Percentiles rank a stretch among this genome's conserved stretches.
phyloP scores from a whole-genome alignment of 1,140 invertebrate genomes.

The Aphelenchoides fujianensis region DNA sequence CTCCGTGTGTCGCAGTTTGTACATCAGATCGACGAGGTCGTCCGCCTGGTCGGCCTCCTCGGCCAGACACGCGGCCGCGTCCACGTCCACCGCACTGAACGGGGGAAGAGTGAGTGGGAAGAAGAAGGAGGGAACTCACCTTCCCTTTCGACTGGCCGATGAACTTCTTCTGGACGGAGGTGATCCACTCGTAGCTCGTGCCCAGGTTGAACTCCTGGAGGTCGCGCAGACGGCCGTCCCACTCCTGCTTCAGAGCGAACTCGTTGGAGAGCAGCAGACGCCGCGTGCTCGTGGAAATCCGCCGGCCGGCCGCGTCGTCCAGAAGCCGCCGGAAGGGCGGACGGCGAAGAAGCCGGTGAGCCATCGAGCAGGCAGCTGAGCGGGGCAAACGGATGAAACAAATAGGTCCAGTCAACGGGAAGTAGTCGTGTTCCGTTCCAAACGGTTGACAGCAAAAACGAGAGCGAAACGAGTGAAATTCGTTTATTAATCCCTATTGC shows the following conservation, averaged over 20 bases:
- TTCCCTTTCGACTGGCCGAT: slow-evolving; percentile 51
- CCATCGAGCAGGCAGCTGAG: too few relatives aligned
- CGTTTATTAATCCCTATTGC: too few relatives aligned
- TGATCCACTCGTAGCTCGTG: slow-evolving; percentile 58
- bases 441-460: too few relatives aligned
- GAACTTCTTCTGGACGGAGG: slow-evolving; percentile 58
- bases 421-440: too few relatives aligned
- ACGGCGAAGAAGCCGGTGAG: too few relatives aligned
- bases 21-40: slow-evolving; percentile 55
- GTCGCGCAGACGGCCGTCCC: slow-evolving; percentile 38
- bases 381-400: too few relatives aligned
- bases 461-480: too few relatives aligned
- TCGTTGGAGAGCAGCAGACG: slow-evolving; percentile 15
- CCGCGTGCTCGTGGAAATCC: slow-evolving; percentile 11
- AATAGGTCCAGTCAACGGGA: too few relatives aligned
- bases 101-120: background rate
- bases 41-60: slow-evolving; percentile 50
- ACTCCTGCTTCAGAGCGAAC: slow-evolving; percentile 34
- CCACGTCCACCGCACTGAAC: slow-evolving; percentile 58
- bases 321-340: too few relatives aligned
- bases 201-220: slow-evolving; percentile 43
- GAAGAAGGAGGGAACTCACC: slow-evolving; percentile 26
- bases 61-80: slow-evolving; percentile 48
- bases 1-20: slow-evolving; percentile 69
- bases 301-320: too few relatives aligned